Base-by-base conservation (phyloP, 2,888 invertebrate species). In the Agrenia bidenticulata region DNA sequence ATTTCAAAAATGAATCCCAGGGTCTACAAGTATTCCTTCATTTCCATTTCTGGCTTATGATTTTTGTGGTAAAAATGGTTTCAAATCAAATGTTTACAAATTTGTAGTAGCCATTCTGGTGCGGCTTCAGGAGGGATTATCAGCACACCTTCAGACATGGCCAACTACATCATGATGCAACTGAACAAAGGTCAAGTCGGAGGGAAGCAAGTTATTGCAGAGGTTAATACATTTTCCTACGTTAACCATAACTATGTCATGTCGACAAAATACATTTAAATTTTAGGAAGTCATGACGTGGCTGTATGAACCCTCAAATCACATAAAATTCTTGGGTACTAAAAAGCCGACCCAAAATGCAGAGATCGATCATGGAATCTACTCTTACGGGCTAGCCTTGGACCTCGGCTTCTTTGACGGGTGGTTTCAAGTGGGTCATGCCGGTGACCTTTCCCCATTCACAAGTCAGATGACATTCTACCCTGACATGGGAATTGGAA, bases 41-140 rank as follows among this genome's bases (percentile, higher is more conserved):
- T n/a, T n/a, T n/a, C n/a, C n/a, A n/a, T n/a, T n/a, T n/a, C n/a
- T n/a, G n/a, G n/a, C n/a, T n/a, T n/a, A n/a, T n/a, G n/a, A n/a
- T n/a, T n/a, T n/a, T n/a, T n/a, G n/a, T n/a, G n/a, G n/a, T n/a
- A n/a, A n/a, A n/a, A n/a, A n/a, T n/a, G n/a, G n/a, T 11, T 45
- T 42, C 13, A 15, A 5, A 1, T 26, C 50, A 51, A 51, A 49
- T 23, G 17, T 24, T 21, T 15, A 19, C 7, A n/a, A n/a, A n/a
- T n/a, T n/a, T n/a, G n/a, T 13, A 27, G 39, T 26, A 50, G 51
- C 5, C n/a, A n/a, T n/a, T n/a, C n/a, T n/a, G 63, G 58, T n/a
- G 53, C 59, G 51, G 64, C 64, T 1, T 41, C 64, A 27, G 64
- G 64, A 45, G 66, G 66, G n/a, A 53, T 66, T 15, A 58, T 62